phyloP scores from a whole-genome alignment of 2,888 invertebrate genomes.

The Oligia fasciuncula region DNA sequence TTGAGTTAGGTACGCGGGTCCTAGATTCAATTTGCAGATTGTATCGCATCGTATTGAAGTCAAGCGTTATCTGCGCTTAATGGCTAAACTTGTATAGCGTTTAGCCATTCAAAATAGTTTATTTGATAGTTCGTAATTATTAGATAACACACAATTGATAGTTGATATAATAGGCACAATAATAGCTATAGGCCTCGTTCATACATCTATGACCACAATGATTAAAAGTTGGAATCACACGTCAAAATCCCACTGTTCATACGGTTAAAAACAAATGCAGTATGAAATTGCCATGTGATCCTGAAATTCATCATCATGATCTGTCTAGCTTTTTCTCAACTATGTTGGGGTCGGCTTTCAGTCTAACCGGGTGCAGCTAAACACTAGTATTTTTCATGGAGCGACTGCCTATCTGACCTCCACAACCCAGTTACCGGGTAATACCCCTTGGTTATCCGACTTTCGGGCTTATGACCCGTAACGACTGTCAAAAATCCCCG shows the following conservation, averaged over 20 bases:
- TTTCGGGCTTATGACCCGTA: too few relatives aligned
- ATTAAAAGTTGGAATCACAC: not conserved
- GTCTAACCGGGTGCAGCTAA: too few relatives aligned
- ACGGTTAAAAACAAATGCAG: not conserved
- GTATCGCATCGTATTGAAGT: constrained; percentile 19
- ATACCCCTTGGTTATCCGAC: too few relatives aligned
- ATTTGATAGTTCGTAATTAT: not conserved
- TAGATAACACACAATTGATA: not conserved
- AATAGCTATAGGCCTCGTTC: not conserved
- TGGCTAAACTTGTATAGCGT: constrained; percentile 16
- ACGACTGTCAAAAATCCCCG: too few relatives aligned
- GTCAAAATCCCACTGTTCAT: not conserved
- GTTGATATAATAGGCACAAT: not conserved
- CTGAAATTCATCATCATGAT: not conserved
- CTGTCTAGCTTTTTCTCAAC: not conserved
- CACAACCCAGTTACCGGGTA: too few relatives aligned
- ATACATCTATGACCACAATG: not conserved
- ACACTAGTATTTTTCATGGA: too few relatives aligned
- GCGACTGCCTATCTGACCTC: too few relatives aligned
- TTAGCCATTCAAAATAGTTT: constrained; percentile 3
- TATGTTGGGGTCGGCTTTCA: too few relatives aligned
- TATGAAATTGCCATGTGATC: not conserved
- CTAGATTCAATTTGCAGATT: constrained; percentile 49
- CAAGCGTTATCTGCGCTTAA: constrained; percentile 11
- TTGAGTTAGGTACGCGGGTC: constrained; percentile 24